phyloP scores from a whole-genome alignment of 2,113 vertebrate species.

The Petromus typicus region DNA sequence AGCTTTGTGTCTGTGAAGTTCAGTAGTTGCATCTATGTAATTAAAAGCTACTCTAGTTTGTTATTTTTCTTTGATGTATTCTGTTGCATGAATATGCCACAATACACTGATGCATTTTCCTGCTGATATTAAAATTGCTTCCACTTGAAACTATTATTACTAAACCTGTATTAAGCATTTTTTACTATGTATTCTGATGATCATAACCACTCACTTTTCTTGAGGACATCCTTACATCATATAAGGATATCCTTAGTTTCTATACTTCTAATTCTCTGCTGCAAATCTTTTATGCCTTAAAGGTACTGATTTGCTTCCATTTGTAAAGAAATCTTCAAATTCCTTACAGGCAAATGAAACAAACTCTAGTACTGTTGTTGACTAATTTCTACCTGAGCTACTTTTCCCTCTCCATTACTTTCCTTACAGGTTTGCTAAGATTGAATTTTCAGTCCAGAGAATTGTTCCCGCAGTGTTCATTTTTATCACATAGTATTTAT shows the following conservation, averaged over 20 bases:
- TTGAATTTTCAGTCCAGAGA: neutral
- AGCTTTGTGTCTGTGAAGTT: neutral
- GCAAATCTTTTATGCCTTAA: neutral
- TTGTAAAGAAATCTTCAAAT: neutral
- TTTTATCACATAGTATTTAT: neutral
- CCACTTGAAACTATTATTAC: neutral
- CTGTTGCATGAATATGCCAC: neutral
- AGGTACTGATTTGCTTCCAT: neutral
- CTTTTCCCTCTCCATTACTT: neutral
- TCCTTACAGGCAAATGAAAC: neutral
- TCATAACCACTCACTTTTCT: neutral
- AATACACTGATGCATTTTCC: neutral
- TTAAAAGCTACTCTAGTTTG: neutral
- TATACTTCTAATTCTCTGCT: neutral
- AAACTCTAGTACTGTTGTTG: neutral
- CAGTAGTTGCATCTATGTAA: neutral
- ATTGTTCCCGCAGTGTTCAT: neutral
- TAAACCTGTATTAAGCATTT: neutral
- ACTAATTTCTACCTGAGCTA: neutral
- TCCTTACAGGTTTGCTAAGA: neutral
- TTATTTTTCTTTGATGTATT: neutral
- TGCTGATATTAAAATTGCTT: neutral
- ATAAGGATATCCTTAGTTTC: neutral
- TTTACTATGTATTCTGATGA: constrained; percentile 11
- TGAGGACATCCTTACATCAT: neutral